Percentiles rank a stretch among this genome's conserved stretches.
Evolutionary conservation across 2,113 vertebrate species (phyloP).

Genomic region (Anoplopoma fimbria): DNA sequence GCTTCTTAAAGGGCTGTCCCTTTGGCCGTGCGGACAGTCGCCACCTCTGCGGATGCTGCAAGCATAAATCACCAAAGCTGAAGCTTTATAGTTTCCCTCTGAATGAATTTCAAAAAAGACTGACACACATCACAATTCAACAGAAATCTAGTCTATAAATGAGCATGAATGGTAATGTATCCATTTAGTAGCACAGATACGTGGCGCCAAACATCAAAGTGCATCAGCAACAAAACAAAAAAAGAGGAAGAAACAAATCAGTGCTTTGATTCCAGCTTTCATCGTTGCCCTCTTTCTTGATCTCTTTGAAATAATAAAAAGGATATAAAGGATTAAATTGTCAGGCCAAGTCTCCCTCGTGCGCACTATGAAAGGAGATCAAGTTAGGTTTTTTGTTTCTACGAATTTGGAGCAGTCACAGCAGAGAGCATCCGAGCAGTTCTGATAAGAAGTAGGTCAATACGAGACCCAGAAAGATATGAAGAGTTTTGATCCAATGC

Average conservation of each 20-base stretch:
- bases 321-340: constrained; percentile 36
- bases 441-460: constrained; percentile 62
- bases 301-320: constrained; percentile 23
- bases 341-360: constrained; percentile 24
- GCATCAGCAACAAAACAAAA: background rate
- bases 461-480: constrained; percentile 40
- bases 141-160: background rate
- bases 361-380: constrained; percentile 45
- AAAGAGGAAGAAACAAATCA: constrained; percentile 26
- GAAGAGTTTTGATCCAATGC: constrained; percentile 45
- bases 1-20: too few species aligned
- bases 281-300: background rate
- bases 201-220: background rate
- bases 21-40: too few species aligned
- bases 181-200: background rate
- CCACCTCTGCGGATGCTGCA: too few species aligned
- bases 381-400: constrained; percentile 51
- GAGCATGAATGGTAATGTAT: background rate
- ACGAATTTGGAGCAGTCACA: constrained; percentile 56
- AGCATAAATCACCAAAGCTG: too few species aligned
- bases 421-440: constrained; percentile 37
- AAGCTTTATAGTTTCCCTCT: too few species aligned
- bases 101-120: too few species aligned
- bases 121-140: background rate
- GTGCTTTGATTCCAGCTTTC: background rate